Evolutionary conservation across 1,140 invertebrate species (phyloP).

Genomic region (Thaumetopoea pityocampa): DNA sequence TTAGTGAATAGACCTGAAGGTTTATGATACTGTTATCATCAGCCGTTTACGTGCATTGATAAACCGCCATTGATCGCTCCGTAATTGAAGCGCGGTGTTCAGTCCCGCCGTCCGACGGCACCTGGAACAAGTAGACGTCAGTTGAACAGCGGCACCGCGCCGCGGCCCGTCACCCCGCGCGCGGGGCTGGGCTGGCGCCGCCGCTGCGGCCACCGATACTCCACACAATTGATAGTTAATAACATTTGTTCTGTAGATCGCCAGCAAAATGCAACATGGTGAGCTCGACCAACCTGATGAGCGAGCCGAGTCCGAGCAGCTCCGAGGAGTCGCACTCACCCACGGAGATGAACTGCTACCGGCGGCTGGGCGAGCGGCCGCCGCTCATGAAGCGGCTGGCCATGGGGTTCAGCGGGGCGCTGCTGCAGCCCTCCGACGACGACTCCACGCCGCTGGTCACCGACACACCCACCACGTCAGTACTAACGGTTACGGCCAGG

Average conservation of each 20-base stretch:
- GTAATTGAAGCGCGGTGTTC: too few relatives aligned
- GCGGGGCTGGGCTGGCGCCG: too few relatives aligned
- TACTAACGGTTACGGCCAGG: background rate
- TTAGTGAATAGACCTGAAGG: too few relatives aligned
- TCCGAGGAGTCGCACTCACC: slow-evolving; percentile 92
- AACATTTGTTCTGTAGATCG: slow-evolving; percentile 40
- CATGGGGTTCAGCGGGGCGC: slow-evolving; percentile 79
- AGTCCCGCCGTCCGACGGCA: too few relatives aligned
- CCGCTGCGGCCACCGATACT: too few relatives aligned
- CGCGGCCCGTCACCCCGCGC: too few relatives aligned
- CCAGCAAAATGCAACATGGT: slow-evolving; percentile 70
- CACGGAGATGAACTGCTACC: slow-evolving; percentile 91
- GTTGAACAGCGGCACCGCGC: too few relatives aligned
- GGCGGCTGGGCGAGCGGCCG: slow-evolving; percentile 87
- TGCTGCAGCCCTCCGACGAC: slow-evolving; percentile 69
- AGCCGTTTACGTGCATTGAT: too few relatives aligned
- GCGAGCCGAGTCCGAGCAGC: slow-evolving; percentile 81
- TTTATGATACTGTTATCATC: too few relatives aligned
- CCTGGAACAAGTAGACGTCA: too few relatives aligned
- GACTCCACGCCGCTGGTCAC: slow-evolving; percentile 73
- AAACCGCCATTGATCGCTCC: too few relatives aligned
- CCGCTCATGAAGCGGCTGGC: slow-evolving; percentile 87
- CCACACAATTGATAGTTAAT: background rate
- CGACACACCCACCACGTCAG: slow-evolving; percentile 73
- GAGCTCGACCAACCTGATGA: slow-evolving; percentile 47